Evolutionary conservation across 2,888 invertebrate genomes (phyloP).

Genomic region (Zele albiditarsus): DNA sequence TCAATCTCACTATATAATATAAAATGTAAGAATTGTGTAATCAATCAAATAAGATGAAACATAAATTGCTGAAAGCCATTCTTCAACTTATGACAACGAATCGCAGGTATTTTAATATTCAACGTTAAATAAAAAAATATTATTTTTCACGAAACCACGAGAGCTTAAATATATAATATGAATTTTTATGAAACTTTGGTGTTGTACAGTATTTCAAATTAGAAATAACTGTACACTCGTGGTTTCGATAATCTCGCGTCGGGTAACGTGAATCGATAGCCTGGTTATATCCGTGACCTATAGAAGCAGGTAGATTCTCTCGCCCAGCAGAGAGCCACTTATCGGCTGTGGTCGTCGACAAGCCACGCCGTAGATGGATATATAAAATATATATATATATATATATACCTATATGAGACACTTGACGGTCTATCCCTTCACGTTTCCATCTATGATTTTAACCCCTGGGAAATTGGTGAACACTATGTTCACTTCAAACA

Average conservation of each 20-base stretch:
- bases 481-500: conserved; percentile 6
- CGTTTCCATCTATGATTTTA: conserved; percentile 4
- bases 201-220: not conserved
- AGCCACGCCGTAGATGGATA: conserved; percentile 1
- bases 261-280: conserved; percentile 30
- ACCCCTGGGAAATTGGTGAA: conserved; percentile 8
- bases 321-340: conserved; percentile 42
- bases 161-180: not conserved
- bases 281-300: conserved; percentile 37
- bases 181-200: not conserved
- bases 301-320: conserved; percentile 37
- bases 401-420: not conserved
- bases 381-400: not conserved
- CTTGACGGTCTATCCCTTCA: not conserved
- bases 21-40: no score
- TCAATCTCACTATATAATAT: no score
- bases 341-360: conserved; percentile 38
- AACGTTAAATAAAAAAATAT: not conserved
- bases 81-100: not conserved
- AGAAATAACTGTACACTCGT: conserved; percentile 21
- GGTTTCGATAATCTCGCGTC: conserved; percentile 26
- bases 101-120: not conserved
- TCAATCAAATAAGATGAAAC: no score
- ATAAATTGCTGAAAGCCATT: no score
- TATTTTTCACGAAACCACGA: not conserved